Base-by-base conservation (phyloP, 2,888 invertebrate genomes). In the Heliothis peltigera region DNA sequence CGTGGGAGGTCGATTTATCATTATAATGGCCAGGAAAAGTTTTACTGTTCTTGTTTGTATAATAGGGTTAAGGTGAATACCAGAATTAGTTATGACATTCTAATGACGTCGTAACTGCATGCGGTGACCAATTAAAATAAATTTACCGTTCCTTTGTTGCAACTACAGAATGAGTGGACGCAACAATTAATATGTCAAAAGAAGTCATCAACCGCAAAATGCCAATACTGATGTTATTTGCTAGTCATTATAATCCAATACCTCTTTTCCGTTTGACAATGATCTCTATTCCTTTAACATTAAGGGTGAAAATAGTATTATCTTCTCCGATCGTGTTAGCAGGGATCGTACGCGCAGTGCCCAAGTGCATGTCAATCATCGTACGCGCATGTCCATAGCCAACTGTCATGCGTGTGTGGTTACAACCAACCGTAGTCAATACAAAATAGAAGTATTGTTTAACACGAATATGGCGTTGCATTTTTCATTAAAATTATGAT, bases 371-470 rank as follows among this genome's bases (percentile, higher is more conserved):
- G 84, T 83, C 87, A 83, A 83, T 83, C 84, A 80, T 84, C 73
- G 66, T 71, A 77, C 72, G 81, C 86, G 84, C 70, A 86, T 87
- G 87, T 84, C 87, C 77, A 85, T 84, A 84, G 82, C 82, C 83
- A 81, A 80, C 80, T 83, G 84, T 81, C 82, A 80, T 79, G 75
- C 77, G 77, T 80, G 65, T 72, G 62, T 71, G 61, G 44, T 52
- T 49, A 57, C 70, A 65, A 67, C 58, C 63, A 53, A 15, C 49
- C 18, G 44, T 51, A 67, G 71, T 76, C 63, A 65, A 68, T 63
- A 68, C 54, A 51, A 62, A 65, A 66, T 63, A 68, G 51, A 62
- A 42, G 58, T 71, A 70, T 70, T 73, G 76, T 70, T 56, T 54
- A 46, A 61, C 53, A 55, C 47, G 43, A 61, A 54, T 59, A 42